Evolutionary conservation across 2,797 vertebrate genomes (phyloP), one percentile per base, ranked within the genome.

Genomic region (Xerus rutilus): DNA sequence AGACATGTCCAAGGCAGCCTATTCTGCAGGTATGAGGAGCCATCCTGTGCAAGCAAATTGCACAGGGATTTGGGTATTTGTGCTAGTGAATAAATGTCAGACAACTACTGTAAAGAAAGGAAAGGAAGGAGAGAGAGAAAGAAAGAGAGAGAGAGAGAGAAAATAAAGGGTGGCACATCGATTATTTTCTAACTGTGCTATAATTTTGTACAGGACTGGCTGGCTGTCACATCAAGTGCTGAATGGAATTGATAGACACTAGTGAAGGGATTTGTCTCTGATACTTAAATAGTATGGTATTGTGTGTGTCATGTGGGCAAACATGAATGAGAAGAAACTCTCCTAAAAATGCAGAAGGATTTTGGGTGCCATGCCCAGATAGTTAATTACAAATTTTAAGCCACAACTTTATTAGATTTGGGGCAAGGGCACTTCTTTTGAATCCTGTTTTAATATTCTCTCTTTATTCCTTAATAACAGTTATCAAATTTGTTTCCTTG

Each of bases 401-500:
- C 73, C 92, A 64, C 3, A 74, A n/a, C 79, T 87, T 93, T 95
- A 93, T 84, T 94, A 89, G 93, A 95, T 95, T 91, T 88, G 43
- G 62, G 74, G 20, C 57, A 90, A 81, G 69, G 62, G 17, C 3
- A 54, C 57, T 87, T 95, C 69, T 95, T 96, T 92, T 87, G 89
- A 93, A 96, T 97, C 32, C 67, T 52, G 9, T 94, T 97, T 96
- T 96, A 92, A 94, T 96, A 97, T 76, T 96, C 65, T 86, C 57
- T 97, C 95, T 97, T 92, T 96, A 96, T 94, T 88, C 70, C 93
- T 93, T 94, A 90, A 96, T 94, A 96, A 94, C 83, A 93, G 90
- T 98, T 97, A 98, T 97, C 97, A 97, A 96, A 97, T 98, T 97
- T 97, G 97, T 97, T 96, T 97, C 96, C 90, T 91, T 77, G 70